Evolutionary conservation across 2,113 vertebrate species (phyloP).

Genomic region (Tricholaema leucomelas): DNA sequence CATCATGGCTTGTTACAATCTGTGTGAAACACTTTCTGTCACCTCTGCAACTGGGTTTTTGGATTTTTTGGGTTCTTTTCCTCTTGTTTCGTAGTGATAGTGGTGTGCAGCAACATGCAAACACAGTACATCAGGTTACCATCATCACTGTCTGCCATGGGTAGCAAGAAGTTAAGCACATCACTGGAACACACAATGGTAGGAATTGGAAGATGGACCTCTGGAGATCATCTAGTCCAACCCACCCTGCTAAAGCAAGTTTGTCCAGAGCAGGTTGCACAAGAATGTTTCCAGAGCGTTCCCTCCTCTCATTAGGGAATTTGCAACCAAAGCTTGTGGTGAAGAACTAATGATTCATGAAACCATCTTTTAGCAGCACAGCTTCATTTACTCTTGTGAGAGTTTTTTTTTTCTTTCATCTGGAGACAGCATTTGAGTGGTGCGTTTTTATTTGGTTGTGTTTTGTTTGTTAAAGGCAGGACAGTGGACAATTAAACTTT

Average conservation of each 20-base stretch:
- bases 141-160: neutral
- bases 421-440: neutral
- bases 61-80: neutral
- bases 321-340: neutral
- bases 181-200: too few species aligned
- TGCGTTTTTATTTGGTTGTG: neutral
- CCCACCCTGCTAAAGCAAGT: too few species aligned
- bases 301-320: too few species aligned
- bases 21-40: slow-evolving; percentile 15
- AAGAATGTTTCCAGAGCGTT: neutral
- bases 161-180: neutral
- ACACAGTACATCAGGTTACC: neutral
- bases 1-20: neutral
- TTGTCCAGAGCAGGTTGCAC: too few species aligned
- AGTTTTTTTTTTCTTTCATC: too few species aligned
- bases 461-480: neutral
- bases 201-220: too few species aligned
- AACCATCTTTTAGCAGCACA: neutral
- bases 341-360: neutral
- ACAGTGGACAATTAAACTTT: neutral
- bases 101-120: neutral
- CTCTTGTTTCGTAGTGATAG: neutral
- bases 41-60: neutral
- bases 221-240: too few species aligned
- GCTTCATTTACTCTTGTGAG: neutral